Base-by-base conservation (phyloP, 64 coral and sea anemone genomes). In the Platygyra sinensis region DNA sequence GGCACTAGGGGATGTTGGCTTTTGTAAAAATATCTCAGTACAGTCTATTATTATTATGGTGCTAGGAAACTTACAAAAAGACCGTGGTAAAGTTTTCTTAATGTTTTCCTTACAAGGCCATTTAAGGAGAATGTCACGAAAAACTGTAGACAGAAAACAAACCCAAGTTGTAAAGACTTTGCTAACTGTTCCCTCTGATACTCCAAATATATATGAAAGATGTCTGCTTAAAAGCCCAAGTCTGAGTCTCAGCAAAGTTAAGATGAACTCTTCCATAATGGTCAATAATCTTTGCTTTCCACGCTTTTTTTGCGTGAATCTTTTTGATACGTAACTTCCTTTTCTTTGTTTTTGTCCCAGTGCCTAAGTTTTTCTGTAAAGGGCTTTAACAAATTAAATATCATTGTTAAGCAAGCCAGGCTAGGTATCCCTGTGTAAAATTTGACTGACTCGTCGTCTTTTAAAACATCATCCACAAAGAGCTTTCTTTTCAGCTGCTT, bases 121-220 rank as follows among this genome's bases (percentile, higher is more conserved):
- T 42, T 74, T 80, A 52, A 88, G 55, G 38, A 93, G 78, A 63
- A 60, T 76, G 20, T 88, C 38, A 42, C 74, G 79, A 54, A 93
- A 93, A 65, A 82, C 22, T 30, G 59, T 75, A 60, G 91, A 72
- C 14, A 93, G 62, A 82, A 93, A 93, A 39, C 91, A 93, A 76
- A 93, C 13, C 91, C 89, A 91, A 8, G 80, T 91, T 5, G 80
- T 91, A 52, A 91, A 76, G 10, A 77, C 67, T 16, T 62, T 72
- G 55, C 89, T 93, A 22, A 93, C 72, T 36, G 72, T 57, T n/a
- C 76, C 39, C 54, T 83, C 42, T 18, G 85, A 93, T 52, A 88
- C 62, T 60, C 20, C 72, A 86, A 93, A 93, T 13, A 93, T 93
- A 63, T 88, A 85, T 50, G 91, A 62, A 12, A 85, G 49, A 63